Evolutionary conservation across 1,140 invertebrate genomes (phyloP).

Genomic region (Apis florea): DNA sequence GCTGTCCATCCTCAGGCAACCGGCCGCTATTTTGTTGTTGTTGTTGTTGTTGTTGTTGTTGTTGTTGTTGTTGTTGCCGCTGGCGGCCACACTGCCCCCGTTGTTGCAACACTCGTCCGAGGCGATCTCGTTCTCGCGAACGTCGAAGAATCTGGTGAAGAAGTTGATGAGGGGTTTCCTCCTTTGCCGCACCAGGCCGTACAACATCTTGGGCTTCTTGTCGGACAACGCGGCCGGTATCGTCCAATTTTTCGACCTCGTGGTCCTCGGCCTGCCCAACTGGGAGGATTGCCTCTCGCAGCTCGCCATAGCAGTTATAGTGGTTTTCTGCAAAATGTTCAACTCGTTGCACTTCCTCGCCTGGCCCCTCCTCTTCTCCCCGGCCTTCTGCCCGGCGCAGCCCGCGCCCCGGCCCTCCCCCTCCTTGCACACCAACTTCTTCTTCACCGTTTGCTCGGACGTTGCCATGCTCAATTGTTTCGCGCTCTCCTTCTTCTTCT

Average conservation of each 20-base stretch:
- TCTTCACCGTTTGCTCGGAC: neutral
- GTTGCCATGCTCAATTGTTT: neutral
- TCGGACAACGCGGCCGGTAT: constrained; percentile 12
- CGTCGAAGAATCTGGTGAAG: constrained; percentile 13
- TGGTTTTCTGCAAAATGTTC: neutral
- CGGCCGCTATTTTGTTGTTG: no score
- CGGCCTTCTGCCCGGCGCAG: neutral
- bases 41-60: no score
- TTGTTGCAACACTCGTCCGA: neutral
- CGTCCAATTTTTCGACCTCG: constrained; percentile 39
- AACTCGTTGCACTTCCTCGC: neutral
- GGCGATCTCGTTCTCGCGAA: neutral
- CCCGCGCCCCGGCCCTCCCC: neutral
- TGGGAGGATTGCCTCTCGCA: neutral
- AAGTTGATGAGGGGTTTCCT: neutral
- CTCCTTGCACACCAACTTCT: neutral
- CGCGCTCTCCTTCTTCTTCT: neutral
- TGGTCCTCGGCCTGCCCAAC: no score
- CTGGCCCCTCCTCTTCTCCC: neutral
- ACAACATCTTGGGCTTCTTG: constrained; percentile 39
- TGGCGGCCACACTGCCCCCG: no score
- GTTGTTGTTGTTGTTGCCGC: no score
- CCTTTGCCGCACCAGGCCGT: constrained; percentile 11
- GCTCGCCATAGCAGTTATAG: no score
- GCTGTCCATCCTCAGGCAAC: no score